Conservation (phyloP, 2,888 invertebrate genomes). For the Endomychus coccineus region DNA sequence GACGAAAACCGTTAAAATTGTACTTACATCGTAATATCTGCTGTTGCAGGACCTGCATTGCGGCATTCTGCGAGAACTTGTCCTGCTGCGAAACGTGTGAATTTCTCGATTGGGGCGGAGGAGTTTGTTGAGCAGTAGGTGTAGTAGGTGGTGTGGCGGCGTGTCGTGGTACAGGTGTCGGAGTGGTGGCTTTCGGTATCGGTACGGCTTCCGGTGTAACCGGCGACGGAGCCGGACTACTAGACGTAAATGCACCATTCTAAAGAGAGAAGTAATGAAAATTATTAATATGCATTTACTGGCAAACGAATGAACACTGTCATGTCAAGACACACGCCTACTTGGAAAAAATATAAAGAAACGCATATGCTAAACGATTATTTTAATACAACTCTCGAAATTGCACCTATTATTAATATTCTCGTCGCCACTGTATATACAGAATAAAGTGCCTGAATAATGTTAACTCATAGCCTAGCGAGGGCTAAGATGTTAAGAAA, state of each 20-base stretch:
- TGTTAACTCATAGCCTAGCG: too few relatives aligned
- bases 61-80: slow-evolving; percentile 50
- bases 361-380: too few relatives aligned
- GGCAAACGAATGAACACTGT: too few relatives aligned
- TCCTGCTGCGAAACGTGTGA: slow-evolving; percentile 36
- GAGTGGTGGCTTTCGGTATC: slow-evolving; percentile 48
- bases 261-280: slow-evolving; percentile 23
- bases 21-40: slow-evolving; percentile 69
- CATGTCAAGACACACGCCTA: too few relatives aligned
- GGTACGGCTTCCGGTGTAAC: slow-evolving; percentile 48
- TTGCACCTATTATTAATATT: too few relatives aligned
- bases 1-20: too few relatives aligned
- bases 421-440: too few relatives aligned
- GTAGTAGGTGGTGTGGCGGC: slow-evolving; percentile 45
- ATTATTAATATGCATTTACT: too few relatives aligned
- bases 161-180: slow-evolving; percentile 47
- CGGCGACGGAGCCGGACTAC: slow-evolving; percentile 49
- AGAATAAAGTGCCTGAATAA: too few relatives aligned
- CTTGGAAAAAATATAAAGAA: too few relatives aligned
- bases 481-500: too few relatives aligned
- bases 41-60: slow-evolving; percentile 79
- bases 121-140: slow-evolving; percentile 46
- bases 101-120: slow-evolving; percentile 30
- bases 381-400: too few relatives aligned
- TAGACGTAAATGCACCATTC: slow-evolving; percentile 43